Base-by-base conservation (phyloP, 2,113 vertebrate species). In the Gobio gobio region DNA sequence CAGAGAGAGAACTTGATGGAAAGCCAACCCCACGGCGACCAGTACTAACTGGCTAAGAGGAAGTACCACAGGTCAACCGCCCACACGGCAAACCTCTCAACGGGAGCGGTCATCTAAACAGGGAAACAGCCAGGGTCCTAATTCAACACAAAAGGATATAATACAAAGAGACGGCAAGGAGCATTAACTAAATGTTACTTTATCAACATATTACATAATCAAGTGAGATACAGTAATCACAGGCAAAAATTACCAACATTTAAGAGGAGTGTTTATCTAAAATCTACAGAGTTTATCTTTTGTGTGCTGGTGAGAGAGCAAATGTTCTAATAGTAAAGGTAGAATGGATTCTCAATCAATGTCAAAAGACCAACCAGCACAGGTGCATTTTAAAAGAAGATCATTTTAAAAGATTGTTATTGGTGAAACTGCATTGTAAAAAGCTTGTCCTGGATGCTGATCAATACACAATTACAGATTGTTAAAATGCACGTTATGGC, bases 51-150 rank as follows among this genome's bases (percentile, higher is more conserved):
- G 22, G 33, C 3, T 3, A 29, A 36, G 20, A 59, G 43, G 5
- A 51, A 68, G 36, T 74, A 56, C 45, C 56, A 79, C 14, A 87
- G 66, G 58, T 74, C 82, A 45, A 20, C 76, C 36, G 24, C 86
- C 86, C 68, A 84, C 68, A 5, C 76, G 47, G 29, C 33, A 59
- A 13, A 83, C 63, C 10, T 29, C 14, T 61, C 45, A 58, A 79
- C 10, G 33, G 10, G 33, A 77, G 63, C 61, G 13, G 63, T 20
- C 64, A 66, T 18, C 29, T 36, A 66, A 7, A 9, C 64, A 9
- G 29, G 33, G 18, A 66, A 9, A 29, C 6, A 66, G 29, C 33
- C 22, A 82, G 68, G 10, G 18, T 43, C 22, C 33, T 72, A 72
- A 43, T 43, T 43, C 20, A 70, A 20, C 68, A 72, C 68, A 72